Percentiles rank a stretch among this genome's conserved stretches.
Evolutionary conservation across 1,140 invertebrate genomes (phyloP).

Genomic region (Phenacoccus solenopsis): DNA sequence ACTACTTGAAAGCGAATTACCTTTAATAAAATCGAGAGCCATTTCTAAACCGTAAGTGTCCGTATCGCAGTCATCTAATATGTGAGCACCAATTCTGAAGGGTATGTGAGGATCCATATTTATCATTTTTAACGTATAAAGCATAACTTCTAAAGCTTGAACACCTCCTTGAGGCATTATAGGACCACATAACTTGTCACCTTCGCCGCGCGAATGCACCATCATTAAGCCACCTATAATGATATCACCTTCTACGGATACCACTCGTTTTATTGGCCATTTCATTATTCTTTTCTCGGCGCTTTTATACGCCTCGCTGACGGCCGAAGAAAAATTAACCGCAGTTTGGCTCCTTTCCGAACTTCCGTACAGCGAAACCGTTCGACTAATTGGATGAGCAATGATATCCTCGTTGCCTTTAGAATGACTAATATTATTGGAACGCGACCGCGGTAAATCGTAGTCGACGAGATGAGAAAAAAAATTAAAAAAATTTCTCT

Average conservation of each 20-base stretch:
- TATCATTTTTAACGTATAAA: constrained; percentile 76
- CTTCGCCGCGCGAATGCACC: constrained; percentile 58
- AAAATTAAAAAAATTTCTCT: neutral
- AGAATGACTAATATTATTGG: neutral
- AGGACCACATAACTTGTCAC: constrained; percentile 71
- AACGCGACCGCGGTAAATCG: neutral
- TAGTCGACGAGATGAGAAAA: neutral
- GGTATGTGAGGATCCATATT: constrained; percentile 54
- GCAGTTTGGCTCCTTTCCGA: neutral
- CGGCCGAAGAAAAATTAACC: neutral
- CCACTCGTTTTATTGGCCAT: constrained; percentile 79
- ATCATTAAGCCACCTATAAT: constrained; percentile 86
- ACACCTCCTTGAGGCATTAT: constrained; percentile 90
- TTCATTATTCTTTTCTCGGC: neutral
- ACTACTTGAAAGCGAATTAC: too few relatives aligned
- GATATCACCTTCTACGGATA: constrained; percentile 64
- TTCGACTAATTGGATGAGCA: neutral
- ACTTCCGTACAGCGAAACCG: neutral
- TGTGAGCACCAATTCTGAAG: constrained; percentile 71
- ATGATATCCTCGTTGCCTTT: neutral
- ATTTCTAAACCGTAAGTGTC: constrained; percentile 93
- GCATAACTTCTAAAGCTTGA: constrained; percentile 82
- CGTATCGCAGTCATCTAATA: constrained; percentile 90
- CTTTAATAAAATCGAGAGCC: constrained; percentile 94
- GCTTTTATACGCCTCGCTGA: neutral